These are phyloP conservation scores for Myripristis murdjan DNA, from an alignment of 2,797 vertebrate species.

Conservation along the genomic window DNA sequence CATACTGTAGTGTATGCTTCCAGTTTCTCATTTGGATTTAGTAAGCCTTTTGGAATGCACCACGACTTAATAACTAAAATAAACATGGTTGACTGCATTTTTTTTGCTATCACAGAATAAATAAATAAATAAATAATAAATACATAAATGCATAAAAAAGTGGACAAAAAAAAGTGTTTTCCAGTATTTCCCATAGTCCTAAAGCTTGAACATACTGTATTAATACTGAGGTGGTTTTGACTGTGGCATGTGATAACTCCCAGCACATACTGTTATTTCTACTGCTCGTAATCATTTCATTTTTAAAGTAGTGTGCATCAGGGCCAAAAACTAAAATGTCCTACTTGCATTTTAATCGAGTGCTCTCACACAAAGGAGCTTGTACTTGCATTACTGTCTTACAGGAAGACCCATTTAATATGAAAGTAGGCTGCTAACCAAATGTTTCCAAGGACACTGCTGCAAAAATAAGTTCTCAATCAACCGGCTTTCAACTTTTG, in stretches of 20 bases:
- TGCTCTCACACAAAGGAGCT: neutral
- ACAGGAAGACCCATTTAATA: conserved; percentile 4
- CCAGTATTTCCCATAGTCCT: no score
- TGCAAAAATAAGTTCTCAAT: conserved; percentile 8
- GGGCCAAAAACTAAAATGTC: neutral
- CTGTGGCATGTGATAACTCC: no score
- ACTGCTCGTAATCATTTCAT: neutral
- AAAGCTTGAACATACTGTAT: conserved; percentile 18
- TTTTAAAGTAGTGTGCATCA: neutral
- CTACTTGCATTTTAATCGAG: neutral
- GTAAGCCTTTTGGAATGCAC: no score
- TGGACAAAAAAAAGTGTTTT: no score
- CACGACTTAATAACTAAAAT: no score
- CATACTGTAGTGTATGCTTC: no score
- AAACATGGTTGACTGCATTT: no score
- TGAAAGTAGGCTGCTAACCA: neutral
- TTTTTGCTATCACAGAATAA: no score
- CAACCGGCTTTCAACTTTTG: conserved; percentile 5
- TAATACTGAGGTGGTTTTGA: neutral
- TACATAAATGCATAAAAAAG: no score
- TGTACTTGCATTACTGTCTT: neutral
- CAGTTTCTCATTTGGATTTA: no score
- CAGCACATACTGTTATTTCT: no score
- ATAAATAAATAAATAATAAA: no score
- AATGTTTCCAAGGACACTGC: neutral